A percentile compares a stretch with the other conserved stretches of the same genome.
Conservation (phyloP, 1,140 invertebrate genomes). For the Macrobrachium rosenbergii region DNA sequence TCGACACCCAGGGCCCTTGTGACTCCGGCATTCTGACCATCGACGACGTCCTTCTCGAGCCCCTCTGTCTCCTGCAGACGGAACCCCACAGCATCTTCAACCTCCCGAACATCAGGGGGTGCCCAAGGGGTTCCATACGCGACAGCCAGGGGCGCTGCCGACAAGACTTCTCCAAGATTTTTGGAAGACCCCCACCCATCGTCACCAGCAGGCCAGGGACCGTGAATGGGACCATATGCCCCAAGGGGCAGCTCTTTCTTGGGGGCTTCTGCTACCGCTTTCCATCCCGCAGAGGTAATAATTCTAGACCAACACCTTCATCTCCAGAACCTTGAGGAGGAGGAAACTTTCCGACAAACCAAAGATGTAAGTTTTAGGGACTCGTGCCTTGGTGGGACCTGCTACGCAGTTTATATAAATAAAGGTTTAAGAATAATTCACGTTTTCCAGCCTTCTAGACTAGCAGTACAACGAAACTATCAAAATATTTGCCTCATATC, state of each 20-base stretch:
- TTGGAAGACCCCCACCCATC: background rate
- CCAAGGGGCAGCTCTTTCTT: background rate
- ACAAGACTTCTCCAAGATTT: background rate
- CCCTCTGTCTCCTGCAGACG: constrained; percentile 12
- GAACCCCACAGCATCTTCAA: constrained; percentile 36
- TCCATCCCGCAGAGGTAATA: too few relatives aligned
- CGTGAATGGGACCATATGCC: constrained; percentile 1
- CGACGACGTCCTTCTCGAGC: background rate
- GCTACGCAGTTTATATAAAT: too few relatives aligned
- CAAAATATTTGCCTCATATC: too few relatives aligned
- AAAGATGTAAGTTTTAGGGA: background rate
- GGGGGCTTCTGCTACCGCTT: constrained; percentile 2
- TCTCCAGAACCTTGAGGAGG: background rate
- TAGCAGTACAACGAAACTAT: too few relatives aligned
- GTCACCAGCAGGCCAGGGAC: background rate
- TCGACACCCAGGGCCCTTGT: constrained; percentile 18
- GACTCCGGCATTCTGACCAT: background rate
- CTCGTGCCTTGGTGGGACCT: too few relatives aligned
- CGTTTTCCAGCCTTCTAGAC: too few relatives aligned
- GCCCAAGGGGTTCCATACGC: constrained; percentile 11
- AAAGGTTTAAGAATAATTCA: too few relatives aligned
- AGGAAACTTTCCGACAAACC: background rate
- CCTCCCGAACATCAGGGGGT: background rate
- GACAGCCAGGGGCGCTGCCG: constrained; percentile 8
- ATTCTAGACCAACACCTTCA: background rate